A percentile compares a stretch with the other conserved stretches of the same genome.
Evolutionary conservation across 2,113 vertebrate species (phyloP).

Genomic region (Leptosomus discolor): DNA sequence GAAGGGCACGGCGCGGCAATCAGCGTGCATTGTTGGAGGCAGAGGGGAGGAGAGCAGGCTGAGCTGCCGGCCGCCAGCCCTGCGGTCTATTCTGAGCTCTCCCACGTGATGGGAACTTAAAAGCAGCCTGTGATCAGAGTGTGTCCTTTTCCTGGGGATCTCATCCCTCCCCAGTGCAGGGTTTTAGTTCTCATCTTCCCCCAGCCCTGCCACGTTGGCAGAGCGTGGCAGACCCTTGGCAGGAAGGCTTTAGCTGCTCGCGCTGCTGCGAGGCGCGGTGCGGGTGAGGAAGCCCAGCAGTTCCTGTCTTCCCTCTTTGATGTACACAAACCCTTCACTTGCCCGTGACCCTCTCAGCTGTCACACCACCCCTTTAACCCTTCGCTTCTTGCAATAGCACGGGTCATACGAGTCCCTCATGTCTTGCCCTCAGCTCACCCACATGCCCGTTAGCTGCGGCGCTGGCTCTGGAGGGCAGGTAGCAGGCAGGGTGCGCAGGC

Average conservation of each 20-base stretch:
- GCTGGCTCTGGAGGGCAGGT: not conserved
- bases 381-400: not conserved
- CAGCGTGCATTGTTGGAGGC: not conserved
- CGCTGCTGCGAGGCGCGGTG: not conserved
- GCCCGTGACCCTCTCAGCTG: not conserved
- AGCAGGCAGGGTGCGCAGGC: fast-evolving
- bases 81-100: constrained; percentile 31
- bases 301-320: not conserved
- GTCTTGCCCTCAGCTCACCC: not conserved
- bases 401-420: not conserved
- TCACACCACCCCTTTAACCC: not conserved
- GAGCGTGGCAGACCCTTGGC: not conserved
- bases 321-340: not conserved
- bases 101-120: constrained; percentile 47
- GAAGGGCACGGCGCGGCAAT: constrained; percentile 28
- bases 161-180: not conserved
- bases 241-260: not conserved
- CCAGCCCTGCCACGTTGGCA: not conserved
- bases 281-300: not conserved
- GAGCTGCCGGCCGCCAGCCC: not conserved
- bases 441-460: fast-evolving
- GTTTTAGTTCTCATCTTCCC: not conserved
- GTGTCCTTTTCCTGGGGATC: not conserved
- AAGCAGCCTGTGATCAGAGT: constrained; percentile 17
- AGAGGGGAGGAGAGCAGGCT: constrained; percentile 1